Conservation (phyloP, 2,113 vertebrate genomes). For the Delphinus delphis region DNA sequence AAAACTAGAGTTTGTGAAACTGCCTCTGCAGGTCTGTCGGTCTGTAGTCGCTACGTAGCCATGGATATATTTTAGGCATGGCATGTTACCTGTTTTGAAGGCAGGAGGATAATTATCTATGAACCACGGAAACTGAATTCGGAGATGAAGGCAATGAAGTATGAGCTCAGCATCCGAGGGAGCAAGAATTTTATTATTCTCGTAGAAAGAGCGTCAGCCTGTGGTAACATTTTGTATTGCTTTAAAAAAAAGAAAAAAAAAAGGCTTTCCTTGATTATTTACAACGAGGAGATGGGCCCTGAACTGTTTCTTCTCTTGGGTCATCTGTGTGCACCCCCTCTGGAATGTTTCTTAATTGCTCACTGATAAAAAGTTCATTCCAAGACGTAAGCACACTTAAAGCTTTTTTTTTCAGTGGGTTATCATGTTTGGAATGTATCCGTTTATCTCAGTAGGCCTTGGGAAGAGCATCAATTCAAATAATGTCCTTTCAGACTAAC, state of each 20-base stretch:
- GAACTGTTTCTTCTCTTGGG: constrained; percentile 63
- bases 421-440: not conserved
- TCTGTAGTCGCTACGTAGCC: not conserved
- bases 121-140: constrained; percentile 69
- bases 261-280: constrained; percentile 60
- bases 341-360: constrained; percentile 16
- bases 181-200: constrained; percentile 79
- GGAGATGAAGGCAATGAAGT: constrained; percentile 73
- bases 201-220: constrained; percentile 89
- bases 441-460: not conserved
- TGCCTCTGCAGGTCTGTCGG: not conserved
- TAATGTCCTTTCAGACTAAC: not conserved
- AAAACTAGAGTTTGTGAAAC: not conserved
- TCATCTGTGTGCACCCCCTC: not conserved
- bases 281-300: constrained; percentile 41
- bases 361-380: not conserved
- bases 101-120: constrained; percentile 27
- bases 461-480: not conserved
- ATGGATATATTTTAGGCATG: not conserved
- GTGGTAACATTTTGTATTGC: constrained; percentile 86
- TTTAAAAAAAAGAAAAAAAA: constrained; percentile 69
- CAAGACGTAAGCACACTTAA: not conserved
- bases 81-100: constrained; percentile 61
- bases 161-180: constrained; percentile 56
- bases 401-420: not conserved